These are phyloP conservation scores for Archocentrus centrarchus DNA, from an alignment of 2,113 vertebrate genomes.

Conservation along the genomic window DNA sequence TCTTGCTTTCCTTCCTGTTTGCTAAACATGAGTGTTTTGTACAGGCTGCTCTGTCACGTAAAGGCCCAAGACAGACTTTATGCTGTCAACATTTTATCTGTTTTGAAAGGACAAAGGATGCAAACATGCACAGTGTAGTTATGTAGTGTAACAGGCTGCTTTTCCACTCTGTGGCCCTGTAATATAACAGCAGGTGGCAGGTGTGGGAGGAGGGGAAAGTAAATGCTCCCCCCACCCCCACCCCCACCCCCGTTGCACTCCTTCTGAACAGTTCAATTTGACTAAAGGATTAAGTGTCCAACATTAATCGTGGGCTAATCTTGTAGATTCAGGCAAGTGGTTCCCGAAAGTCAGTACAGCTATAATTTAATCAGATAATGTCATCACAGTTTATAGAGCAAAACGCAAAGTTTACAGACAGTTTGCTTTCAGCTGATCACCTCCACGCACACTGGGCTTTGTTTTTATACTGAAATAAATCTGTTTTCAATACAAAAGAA, in stretches of 20 bases:
- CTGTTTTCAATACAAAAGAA: not conserved
- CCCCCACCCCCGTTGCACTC: constrained; percentile 22
- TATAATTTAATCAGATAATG: constrained; percentile 70
- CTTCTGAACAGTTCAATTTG: constrained; percentile 66
- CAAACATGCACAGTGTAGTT: constrained; percentile 24
- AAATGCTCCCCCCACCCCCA: constrained; percentile 4
- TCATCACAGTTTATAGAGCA: constrained; percentile 62
- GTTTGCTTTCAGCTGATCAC: constrained; percentile 46
- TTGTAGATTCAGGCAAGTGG: constrained; percentile 72
- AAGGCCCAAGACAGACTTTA: constrained; percentile 15
- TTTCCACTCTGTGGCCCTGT: constrained; percentile 11
- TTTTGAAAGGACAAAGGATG: constrained; percentile 42
- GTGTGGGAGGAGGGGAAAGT: constrained; percentile 47
- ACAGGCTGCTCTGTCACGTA: not conserved
- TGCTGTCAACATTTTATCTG: constrained; percentile 46
- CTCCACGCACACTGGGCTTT: constrained; percentile 18
- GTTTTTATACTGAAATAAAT: constrained; percentile 21
- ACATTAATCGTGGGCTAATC: constrained; percentile 74
- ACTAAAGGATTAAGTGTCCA: constrained; percentile 72
- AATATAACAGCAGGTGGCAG: constrained; percentile 46
- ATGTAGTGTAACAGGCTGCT: constrained; percentile 37
- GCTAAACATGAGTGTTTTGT: not conserved
- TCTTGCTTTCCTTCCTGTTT: constrained; percentile 23
- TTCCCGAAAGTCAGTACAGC: constrained; percentile 70
- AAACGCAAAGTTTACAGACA: constrained; percentile 55